A percentile compares a stretch with the other conserved stretches of the same genome.
phyloP scores from a whole-genome alignment of 2,888 invertebrate species.

The Pristionchus fissidentatus region DNA sequence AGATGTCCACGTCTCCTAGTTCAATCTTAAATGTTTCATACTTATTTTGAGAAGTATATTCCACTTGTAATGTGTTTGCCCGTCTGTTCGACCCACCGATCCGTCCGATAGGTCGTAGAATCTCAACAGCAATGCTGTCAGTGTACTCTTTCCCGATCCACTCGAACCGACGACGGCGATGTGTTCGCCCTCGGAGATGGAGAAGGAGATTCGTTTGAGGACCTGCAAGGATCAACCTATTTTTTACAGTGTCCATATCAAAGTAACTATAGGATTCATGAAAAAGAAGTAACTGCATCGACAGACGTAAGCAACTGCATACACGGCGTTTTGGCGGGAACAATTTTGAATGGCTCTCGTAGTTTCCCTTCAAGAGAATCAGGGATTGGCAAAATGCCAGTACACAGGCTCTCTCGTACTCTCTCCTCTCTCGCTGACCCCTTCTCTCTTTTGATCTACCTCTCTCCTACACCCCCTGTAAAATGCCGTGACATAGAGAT shows the following conservation, averaged over 20 bases:
- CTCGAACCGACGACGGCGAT: constrained; percentile 72
- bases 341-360: no score
- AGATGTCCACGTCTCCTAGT: constrained; percentile 76
- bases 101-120: constrained; percentile 72
- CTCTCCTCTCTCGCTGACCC: no score
- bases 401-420: no score
- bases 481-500: no score
- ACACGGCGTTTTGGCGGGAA: no score
- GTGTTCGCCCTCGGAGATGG: constrained; percentile 71
- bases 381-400: no score
- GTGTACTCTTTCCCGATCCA: constrained; percentile 73
- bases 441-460: no score
- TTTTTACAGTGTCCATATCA: neutral
- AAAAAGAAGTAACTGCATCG: no score
- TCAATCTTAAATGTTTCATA: constrained; percentile 60
- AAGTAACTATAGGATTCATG: no score
- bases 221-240: constrained; percentile 53
- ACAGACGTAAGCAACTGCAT: no score
- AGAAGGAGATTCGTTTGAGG: constrained; percentile 65
- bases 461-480: no score
- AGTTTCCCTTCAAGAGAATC: neutral
- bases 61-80: neutral
- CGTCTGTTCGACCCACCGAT: constrained; percentile 54
- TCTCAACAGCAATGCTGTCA: constrained; percentile 71
- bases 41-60: neutral